phyloP scores from a whole-genome alignment of 2,113 vertebrate genomes.

The Perognathus longimembris region DNA sequence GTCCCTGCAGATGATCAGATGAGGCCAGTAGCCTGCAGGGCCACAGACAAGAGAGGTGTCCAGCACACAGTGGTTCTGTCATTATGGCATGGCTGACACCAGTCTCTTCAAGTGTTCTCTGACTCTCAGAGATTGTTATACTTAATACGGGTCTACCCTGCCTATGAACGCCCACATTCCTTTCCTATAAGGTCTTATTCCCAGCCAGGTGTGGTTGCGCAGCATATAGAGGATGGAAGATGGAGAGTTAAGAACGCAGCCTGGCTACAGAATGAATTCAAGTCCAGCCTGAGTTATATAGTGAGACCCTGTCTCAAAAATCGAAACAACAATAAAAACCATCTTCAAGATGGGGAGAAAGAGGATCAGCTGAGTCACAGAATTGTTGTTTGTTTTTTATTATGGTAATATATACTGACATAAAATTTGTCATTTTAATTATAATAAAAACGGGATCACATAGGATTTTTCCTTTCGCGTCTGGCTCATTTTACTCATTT shows the following conservation, averaged over 20 bases:
- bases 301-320: not conserved
- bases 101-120: not conserved
- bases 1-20: not conserved
- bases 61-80: not conserved
- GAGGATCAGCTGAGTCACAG: not conserved
- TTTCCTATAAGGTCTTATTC: not conserved
- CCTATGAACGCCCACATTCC: not conserved
- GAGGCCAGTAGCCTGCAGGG: not conserved
- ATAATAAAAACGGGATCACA: not conserved
- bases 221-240: not conserved
- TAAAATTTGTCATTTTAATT: not conserved
- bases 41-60: too few relatives aligned
- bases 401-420: not conserved
- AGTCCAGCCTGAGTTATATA: not conserved
- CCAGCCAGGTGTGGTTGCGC: not conserved
- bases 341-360: not conserved
- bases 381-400: not conserved
- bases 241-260: too few relatives aligned
- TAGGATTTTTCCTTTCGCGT: not conserved
- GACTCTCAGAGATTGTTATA: not conserved
- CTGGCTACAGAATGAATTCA: too few relatives aligned
- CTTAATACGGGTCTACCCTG: not conserved
- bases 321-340: not conserved
- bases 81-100: not conserved
- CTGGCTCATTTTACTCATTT: not conserved